Conservation (phyloP, 1,140 invertebrate species). For the Chrysopa pallens region DNA sequence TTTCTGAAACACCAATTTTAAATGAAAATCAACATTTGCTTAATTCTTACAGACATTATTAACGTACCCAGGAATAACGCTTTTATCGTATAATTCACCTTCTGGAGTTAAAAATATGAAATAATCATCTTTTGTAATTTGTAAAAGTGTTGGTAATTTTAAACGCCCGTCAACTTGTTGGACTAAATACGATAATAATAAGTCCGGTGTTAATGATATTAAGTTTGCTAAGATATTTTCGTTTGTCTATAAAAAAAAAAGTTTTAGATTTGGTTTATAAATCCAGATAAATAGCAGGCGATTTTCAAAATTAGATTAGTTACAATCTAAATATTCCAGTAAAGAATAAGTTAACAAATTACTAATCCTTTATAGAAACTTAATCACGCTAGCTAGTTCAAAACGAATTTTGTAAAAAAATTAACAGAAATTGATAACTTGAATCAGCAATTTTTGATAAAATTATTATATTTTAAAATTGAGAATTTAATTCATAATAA, state of each 20-base stretch:
- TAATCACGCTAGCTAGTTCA: too few relatives aligned
- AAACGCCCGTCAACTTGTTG: slow-evolving; percentile 36
- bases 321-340: too few relatives aligned
- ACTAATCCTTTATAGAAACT: too few relatives aligned
- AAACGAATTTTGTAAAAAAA: too few relatives aligned
- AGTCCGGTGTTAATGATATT: slow-evolving; percentile 38
- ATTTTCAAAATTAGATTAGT: too few relatives aligned
- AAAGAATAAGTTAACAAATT: too few relatives aligned
- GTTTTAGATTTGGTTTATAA: too few relatives aligned
- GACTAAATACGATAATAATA: slow-evolving; percentile 35
- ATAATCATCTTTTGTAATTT: slow-evolving; percentile 71
- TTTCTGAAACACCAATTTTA: slow-evolving; percentile 21
- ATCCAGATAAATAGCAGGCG: too few relatives aligned
- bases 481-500: too few relatives aligned
- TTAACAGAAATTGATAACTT: too few relatives aligned
- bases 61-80: slow-evolving; percentile 58
- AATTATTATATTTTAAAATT: too few relatives aligned
- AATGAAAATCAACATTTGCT: neutral
- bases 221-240: slow-evolving; percentile 49
- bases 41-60: neutral
- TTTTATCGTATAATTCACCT: slow-evolving; percentile 82
- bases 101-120: slow-evolving; percentile 76
- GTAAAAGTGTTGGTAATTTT: slow-evolving; percentile 43
- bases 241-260: slow-evolving; percentile 23
- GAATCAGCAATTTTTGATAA: too few relatives aligned